Base-by-base conservation (phyloP, 2,888 invertebrate species). In the Cacoxenus indagator region DNA sequence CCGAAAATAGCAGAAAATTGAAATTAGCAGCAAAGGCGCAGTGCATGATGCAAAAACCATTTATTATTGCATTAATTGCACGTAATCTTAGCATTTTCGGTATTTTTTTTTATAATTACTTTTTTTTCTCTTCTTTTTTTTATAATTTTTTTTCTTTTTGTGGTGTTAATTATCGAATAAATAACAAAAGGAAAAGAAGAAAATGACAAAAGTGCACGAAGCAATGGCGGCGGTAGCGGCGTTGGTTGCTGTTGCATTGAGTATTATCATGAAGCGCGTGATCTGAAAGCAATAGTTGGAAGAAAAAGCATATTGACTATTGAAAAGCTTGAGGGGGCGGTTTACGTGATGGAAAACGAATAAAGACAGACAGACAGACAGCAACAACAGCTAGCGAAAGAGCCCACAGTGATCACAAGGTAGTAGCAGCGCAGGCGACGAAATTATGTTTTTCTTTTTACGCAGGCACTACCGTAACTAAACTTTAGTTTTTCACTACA, bases 31-130 rank as follows among this genome's bases (percentile, higher is more conserved):
- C 65, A 57, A 55, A 55, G 27, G 19, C 24, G 59, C 19, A 59
- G 57, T 46, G 57, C 71, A 64, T 46, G 48, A 64, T 66, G 66
- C 66, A 66, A 66, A 66, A 57, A 31, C 27, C 37, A 57, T 66
- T 66, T 19, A 66, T 66, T 66, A 57, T 66, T 66, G 66, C 66
- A 66, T 66, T 66, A 66, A 66, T 66, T 66, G 27, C 57, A 45
- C 57, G 26, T 46, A 66, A 66, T 57, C 66, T 57, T 57, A 66
- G 57, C 57, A 66, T 57, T 55, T 62, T n/a, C 19, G n/a, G n/a
- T n/a, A n/a, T n/a, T n/a, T n/a, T n/a, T 6, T 55, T 27, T 29
- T 3, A 3, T 27, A 1, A 24, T n/a, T 8, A 27, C 4, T 29
- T 57, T 5, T 29, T 57, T 27, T 29, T 57, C 17, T 24, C 27